A percentile compares a stretch with the other conserved stretches of the same genome.
These are phyloP conservation scores for Hipposideros armiger DNA, from an alignment of 2,113 vertebrate genomes.

Conservation along the genomic window DNA sequence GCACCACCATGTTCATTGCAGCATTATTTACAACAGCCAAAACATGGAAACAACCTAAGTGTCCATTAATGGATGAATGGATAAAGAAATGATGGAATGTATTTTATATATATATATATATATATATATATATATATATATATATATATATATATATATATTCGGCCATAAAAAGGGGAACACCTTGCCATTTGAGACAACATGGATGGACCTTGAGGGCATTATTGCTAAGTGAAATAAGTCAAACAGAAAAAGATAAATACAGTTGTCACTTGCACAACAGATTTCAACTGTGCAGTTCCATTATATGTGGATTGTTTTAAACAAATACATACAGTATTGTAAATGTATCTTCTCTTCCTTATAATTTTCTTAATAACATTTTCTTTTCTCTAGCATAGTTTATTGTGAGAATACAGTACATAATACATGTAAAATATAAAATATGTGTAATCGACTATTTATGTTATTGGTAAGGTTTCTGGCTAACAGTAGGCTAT, in stretches of 20 bases:
- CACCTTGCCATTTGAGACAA: neutral
- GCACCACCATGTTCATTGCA: neutral
- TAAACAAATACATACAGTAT: neutral
- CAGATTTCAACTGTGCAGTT: neutral
- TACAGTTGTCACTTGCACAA: neutral
- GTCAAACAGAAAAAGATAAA: neutral
- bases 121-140: too few species aligned
- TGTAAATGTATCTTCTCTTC: neutral
- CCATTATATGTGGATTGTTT: neutral
- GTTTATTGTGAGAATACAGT: neutral
- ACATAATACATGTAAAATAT: neutral
- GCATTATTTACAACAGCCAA: neutral
- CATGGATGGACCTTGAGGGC: neutral
- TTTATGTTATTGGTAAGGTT: neutral
- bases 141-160: neutral
- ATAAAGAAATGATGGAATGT: neutral
- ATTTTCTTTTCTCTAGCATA: neutral
- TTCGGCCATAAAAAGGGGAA: neutral
- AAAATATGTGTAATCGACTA: neutral
- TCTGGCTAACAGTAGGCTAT: neutral
- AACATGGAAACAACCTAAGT: neutral
- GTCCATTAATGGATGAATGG: neutral
- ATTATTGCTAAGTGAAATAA: neutral
- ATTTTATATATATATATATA: too few species aligned
- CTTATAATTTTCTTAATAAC: neutral